These are phyloP conservation scores for Cryptus armator DNA, from an alignment of 2,888 invertebrate genomes.

Conservation along the genomic window DNA sequence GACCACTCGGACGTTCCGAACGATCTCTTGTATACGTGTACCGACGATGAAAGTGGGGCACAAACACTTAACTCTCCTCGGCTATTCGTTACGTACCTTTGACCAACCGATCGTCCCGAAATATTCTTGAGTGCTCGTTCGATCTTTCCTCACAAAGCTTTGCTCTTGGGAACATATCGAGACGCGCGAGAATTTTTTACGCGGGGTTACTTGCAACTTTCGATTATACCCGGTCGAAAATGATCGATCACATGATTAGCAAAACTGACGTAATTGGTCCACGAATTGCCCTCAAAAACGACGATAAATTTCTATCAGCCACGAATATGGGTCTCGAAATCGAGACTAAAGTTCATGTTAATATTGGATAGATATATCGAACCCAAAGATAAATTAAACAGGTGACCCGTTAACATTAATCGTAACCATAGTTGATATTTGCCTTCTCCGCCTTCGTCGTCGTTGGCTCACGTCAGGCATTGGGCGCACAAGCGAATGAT, in stretches of 20 bases:
- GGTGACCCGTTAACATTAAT: neutral
- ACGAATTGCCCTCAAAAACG: too few species aligned
- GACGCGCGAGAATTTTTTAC: neutral
- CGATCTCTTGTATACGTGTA: slow-evolving; percentile 1
- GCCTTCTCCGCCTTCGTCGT: neutral
- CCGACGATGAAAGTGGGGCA: slow-evolving; percentile 62
- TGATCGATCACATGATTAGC: too few species aligned
- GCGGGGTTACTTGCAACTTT: too few species aligned
- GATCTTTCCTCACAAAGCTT: neutral
- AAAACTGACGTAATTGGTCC: too few species aligned
- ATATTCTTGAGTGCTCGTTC: slow-evolving; percentile 42
- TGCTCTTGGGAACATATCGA: too few species aligned
- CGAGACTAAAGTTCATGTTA: too few species aligned
- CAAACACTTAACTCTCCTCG: slow-evolving; percentile 35
- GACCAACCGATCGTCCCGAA: slow-evolving; percentile 28
- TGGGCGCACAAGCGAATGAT: neutral
- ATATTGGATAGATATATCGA: too few species aligned
- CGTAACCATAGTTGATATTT: neutral
- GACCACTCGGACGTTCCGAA: slow-evolving; percentile 47
- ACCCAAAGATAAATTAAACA: neutral
- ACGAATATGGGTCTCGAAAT: too few species aligned
- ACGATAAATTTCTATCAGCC: too few species aligned
- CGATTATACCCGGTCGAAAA: too few species aligned
- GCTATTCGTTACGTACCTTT: slow-evolving; percentile 26
- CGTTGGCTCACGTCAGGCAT: neutral